Conservation (phyloP, 92 coral and sea anemone species). For the Epizoanthus illoricatus region DNA sequence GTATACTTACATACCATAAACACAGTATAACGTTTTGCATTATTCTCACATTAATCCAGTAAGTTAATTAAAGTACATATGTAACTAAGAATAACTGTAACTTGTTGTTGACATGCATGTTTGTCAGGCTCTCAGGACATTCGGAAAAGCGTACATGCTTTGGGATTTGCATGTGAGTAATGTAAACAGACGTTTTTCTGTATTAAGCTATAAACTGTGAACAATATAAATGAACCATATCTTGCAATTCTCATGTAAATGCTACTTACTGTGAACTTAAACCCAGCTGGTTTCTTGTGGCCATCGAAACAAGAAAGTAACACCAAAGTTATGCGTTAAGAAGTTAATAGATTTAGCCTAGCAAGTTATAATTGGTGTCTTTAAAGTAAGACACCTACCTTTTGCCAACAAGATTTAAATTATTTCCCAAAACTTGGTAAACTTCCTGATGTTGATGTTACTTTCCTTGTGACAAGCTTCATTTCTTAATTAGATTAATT, state of each 20-base stretch:
- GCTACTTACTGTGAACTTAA: neutral
- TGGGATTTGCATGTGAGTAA: constrained; percentile 90
- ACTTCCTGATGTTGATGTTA: neutral
- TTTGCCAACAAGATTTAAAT: too few species aligned
- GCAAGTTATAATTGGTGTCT: too few species aligned
- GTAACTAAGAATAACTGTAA: constrained; percentile 12
- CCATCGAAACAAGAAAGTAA: neutral
- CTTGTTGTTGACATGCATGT: constrained; percentile 26
- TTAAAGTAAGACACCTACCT: too few species aligned
- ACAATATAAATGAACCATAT: neutral
- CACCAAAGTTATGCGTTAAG: neutral
- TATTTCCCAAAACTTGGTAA: too few species aligned
- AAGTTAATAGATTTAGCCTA: neutral
- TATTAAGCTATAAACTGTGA: neutral
- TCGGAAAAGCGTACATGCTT: constrained; percentile 87
- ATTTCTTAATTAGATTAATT: too few species aligned
- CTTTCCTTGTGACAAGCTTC: too few species aligned
- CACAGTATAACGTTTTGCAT: neutral
- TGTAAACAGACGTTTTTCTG: neutral
- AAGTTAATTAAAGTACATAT: neutral
- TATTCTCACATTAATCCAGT: constrained; percentile 3
- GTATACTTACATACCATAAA: constrained; percentile 5
- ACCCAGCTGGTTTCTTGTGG: neutral
- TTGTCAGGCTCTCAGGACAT: constrained; percentile 43
- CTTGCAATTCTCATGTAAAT: neutral